phyloP scores from a whole-genome alignment of 2,888 invertebrate species.

The Epirrita christyi region DNA sequence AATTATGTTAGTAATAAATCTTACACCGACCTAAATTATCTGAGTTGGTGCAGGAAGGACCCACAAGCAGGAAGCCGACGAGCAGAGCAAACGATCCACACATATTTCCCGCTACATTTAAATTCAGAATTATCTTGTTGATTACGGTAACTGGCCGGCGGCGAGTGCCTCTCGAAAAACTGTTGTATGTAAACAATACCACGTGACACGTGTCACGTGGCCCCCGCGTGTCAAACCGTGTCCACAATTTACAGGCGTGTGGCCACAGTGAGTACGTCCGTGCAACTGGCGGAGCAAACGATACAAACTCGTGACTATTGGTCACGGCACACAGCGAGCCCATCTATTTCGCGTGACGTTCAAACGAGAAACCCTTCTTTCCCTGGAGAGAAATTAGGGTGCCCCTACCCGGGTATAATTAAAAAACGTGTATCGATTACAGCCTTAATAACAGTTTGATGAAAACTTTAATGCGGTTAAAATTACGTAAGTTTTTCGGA shows the following conservation, averaged over 20 bases:
- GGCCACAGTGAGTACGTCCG: constrained; percentile 76
- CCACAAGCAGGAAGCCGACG: constrained; percentile 65
- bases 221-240: constrained; percentile 61
- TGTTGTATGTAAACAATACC: constrained; percentile 39
- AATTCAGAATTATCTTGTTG: constrained; percentile 19
- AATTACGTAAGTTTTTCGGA: constrained; percentile 26
- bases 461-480: constrained; percentile 35
- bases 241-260: constrained; percentile 73
- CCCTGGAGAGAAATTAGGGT: constrained; percentile 71
- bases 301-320: constrained; percentile 76
- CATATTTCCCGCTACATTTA: constrained; percentile 49
- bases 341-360: constrained; percentile 82
- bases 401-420: constrained; percentile 66
- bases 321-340: constrained; percentile 75
- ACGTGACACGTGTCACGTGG: constrained; percentile 59
- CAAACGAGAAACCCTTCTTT: constrained; percentile 77
- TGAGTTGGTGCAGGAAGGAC: constrained; percentile 72
- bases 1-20: constrained; percentile 67
- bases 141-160: constrained; percentile 12
- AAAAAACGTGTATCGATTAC: constrained; percentile 65
- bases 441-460: constrained; percentile 48
- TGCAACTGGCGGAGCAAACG: constrained; percentile 68
- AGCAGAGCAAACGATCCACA: constrained; percentile 54
- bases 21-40: constrained; percentile 76
- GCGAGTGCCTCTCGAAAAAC: constrained; percentile 29